Percentiles rank a stretch among this genome's conserved stretches.
Evolutionary conservation across 2,888 invertebrate genomes (phyloP).

Genomic region (Electrophaes corylata): DNA sequence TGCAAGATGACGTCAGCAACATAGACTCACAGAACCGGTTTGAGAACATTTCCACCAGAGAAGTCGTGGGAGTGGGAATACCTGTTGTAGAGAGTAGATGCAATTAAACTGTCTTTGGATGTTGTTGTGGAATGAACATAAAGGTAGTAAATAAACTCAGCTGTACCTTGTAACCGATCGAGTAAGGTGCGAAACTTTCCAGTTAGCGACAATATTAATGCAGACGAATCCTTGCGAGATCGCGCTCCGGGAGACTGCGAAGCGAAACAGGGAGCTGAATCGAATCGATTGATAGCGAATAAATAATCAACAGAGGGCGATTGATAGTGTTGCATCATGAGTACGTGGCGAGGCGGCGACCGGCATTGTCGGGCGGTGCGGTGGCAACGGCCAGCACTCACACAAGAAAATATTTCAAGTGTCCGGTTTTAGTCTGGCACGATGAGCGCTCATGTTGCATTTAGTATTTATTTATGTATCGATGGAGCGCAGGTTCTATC

Average conservation of each 20-base stretch:
- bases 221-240: conserved; percentile 29
- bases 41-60: conserved; percentile 58
- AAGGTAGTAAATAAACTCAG: conserved; percentile 28
- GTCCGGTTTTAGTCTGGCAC: conserved; percentile 83
- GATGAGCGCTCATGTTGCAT: conserved; percentile 73
- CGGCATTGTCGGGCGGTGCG: conserved; percentile 45
- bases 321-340: conserved; percentile 62
- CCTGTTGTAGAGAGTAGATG: conserved; percentile 54
- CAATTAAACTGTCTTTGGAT: conserved; percentile 49
- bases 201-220: conserved; percentile 37
- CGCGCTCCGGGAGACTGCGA: conserved; percentile 38
- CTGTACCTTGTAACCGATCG: conserved; percentile 35
- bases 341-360: conserved; percentile 43
- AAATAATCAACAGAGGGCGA: conserved; percentile 42
- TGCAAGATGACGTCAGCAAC: conserved; percentile 55
- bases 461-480: conserved; percentile 82
- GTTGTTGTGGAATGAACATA: conserved; percentile 43
- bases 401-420: conserved; percentile 78
- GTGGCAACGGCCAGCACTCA: conserved; percentile 65
- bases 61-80: conserved; percentile 58
- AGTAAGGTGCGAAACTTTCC: conserved; percentile 50
- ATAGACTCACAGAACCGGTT: conserved; percentile 59
- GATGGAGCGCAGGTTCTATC: conserved; percentile 77
- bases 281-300: conserved; percentile 59
- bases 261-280: conserved; percentile 43